A percentile compares a stretch with the other conserved stretches of the same genome.
Evolutionary conservation across 2,888 invertebrate genomes (phyloP).

Genomic region (Machimus rusticus): DNA sequence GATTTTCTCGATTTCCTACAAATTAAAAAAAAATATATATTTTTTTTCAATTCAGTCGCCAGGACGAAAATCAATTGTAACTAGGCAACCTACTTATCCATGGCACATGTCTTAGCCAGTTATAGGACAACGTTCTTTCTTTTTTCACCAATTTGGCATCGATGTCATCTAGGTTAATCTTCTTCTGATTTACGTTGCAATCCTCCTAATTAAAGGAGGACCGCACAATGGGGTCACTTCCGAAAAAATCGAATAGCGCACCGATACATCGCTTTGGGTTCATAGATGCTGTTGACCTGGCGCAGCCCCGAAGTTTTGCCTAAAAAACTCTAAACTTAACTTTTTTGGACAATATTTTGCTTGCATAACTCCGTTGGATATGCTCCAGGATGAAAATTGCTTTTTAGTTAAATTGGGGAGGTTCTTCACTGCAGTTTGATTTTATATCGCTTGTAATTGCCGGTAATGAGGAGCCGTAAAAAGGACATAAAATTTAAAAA

Average conservation of each 20-base stretch:
- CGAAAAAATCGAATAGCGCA: neutral
- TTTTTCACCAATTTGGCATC: neutral
- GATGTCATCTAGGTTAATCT: neutral
- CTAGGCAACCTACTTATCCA: constrained; percentile 4
- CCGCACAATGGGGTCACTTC: neutral
- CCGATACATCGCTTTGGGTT: neutral
- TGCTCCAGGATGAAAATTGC: neutral
- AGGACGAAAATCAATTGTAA: neutral
- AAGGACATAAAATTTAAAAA: neutral
- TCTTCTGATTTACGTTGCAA: neutral
- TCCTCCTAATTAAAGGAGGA: neutral
- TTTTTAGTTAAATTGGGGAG: neutral
- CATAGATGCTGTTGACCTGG: neutral
- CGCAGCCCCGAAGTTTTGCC: neutral
- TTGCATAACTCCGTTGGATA: neutral
- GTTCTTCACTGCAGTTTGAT: neutral
- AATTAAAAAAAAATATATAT: neutral
- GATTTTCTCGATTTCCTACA: neutral
- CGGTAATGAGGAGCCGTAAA: neutral
- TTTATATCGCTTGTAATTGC: neutral
- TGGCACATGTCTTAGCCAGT: neutral
- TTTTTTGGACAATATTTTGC: neutral
- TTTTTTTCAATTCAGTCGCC: neutral
- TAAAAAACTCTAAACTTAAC: neutral
- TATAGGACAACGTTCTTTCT: neutral